A percentile compares a stretch with the other conserved stretches of the same genome.
Conservation (phyloP, 2,888 invertebrate genomes). For the Lepidochrysops patricia region DNA sequence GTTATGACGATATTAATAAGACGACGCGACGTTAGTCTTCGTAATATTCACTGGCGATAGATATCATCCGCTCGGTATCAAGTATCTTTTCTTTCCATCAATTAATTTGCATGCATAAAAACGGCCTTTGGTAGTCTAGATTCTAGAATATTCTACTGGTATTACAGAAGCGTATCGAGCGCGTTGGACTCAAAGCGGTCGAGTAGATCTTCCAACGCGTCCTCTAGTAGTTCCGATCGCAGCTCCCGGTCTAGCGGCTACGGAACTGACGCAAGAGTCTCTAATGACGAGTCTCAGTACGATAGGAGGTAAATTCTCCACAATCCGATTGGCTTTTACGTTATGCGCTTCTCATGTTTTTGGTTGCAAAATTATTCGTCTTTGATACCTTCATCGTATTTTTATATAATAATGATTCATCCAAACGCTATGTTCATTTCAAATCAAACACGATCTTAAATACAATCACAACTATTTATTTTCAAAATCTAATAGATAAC, state of each 20-base stretch:
- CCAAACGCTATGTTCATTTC: neutral
- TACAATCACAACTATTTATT: neutral
- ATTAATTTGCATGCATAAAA: neutral
- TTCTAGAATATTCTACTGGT: neutral
- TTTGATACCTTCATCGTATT: neutral
- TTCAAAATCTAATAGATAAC: neutral
- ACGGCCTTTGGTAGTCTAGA: no score
- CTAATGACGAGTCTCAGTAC: constrained; percentile 50
- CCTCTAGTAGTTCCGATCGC: constrained; percentile 60
- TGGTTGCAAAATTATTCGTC: neutral
- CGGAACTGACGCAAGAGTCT: constrained; percentile 49
- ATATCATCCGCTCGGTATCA: no score
- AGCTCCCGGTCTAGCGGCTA: constrained; percentile 67
- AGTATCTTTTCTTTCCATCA: neutral
- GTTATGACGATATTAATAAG: no score
- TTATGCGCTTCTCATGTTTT: neutral
- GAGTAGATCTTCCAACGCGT: constrained; percentile 62
- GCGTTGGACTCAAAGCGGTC: constrained; percentile 51
- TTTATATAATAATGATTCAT: neutral
- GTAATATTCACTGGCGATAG: neutral
- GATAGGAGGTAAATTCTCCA: constrained; percentile 48
- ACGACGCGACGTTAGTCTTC: no score
- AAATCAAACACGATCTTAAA: neutral
- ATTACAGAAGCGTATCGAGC: constrained; percentile 22
- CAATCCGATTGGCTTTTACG: neutral